These are phyloP conservation scores for Biston betularia DNA, from an alignment of 2,888 invertebrate genomes.

Conservation along the genomic window DNA sequence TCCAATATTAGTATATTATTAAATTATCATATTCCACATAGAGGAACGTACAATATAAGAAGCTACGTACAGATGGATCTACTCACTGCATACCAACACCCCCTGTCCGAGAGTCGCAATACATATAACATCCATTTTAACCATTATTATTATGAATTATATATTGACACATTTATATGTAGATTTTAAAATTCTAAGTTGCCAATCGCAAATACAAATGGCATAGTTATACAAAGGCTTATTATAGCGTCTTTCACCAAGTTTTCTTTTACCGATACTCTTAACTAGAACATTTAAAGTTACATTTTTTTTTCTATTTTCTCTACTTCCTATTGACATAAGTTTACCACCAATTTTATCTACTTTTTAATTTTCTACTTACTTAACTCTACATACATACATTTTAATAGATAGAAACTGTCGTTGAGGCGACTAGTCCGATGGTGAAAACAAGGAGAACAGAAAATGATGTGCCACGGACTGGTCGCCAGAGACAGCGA, in stretches of 20 bases:
- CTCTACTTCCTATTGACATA: conserved; percentile 83
- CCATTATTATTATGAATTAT: conserved; percentile 61
- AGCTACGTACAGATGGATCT: conserved; percentile 81
- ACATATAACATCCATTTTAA: conserved; percentile 52
- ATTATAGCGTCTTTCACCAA: conserved; percentile 85
- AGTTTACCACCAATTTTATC: conserved; percentile 84
- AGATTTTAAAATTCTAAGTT: conserved; percentile 77
- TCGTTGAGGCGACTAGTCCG: conserved; percentile 62
- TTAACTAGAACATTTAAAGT: conserved; percentile 83
- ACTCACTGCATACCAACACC: conserved; percentile 80
- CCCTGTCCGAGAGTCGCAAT: conserved; percentile 77
- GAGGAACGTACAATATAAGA: conserved; percentile 76
- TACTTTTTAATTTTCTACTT: conserved; percentile 75
- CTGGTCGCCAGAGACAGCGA: conserved; percentile 69
- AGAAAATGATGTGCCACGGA: conserved; percentile 56
- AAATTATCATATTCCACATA: conserved; percentile 72
- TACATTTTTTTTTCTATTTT: conserved; percentile 77
- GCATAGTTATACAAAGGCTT: conserved; percentile 81
- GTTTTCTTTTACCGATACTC: conserved; percentile 78
- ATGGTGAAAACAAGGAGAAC: conserved; percentile 55
- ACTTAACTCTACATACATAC: conserved; percentile 86
- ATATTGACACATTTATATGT: conserved; percentile 74
- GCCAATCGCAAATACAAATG: conserved; percentile 82
- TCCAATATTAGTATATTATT: conserved; percentile 76
- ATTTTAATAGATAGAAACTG: conserved; percentile 74